phyloP scores from a whole-genome alignment of 2,797 vertebrate genomes.

The Remorina albescens region DNA sequence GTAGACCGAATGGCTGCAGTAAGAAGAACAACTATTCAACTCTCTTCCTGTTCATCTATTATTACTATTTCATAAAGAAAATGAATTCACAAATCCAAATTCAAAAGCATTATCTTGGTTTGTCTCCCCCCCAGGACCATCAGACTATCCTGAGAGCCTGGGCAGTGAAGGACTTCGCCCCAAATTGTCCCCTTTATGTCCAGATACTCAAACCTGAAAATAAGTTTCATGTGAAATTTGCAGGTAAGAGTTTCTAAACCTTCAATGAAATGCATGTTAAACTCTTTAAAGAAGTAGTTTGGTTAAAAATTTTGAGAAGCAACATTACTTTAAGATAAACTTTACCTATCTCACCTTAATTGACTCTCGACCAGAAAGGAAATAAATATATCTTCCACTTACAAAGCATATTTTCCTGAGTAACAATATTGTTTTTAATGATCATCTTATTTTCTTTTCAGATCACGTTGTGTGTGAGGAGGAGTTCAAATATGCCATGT shows the following conservation, averaged over 20 bases:
- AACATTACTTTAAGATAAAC: background rate
- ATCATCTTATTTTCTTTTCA: slow-evolving; percentile 62
- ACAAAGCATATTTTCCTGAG: background rate
- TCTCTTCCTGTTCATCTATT: background rate
- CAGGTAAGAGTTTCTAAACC: slow-evolving; percentile 80
- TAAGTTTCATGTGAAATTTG: slow-evolving; percentile 96
- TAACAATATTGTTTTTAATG: no score
- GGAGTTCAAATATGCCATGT: slow-evolving; percentile 94
- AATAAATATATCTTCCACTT: background rate
- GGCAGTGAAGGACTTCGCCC: slow-evolving; percentile 96
- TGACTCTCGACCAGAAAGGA: background rate
- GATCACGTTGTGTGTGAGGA: slow-evolving; percentile 96
- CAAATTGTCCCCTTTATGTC: slow-evolving; percentile 93
- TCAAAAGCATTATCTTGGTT: background rate
- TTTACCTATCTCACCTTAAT: background rate
- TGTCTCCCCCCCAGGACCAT: slow-evolving; percentile 86
- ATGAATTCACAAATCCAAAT: slow-evolving; percentile 10
- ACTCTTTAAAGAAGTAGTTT: background rate
- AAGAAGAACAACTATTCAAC: slow-evolving; percentile 60
- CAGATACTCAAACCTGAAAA: slow-evolving; percentile 97
- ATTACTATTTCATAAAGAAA: slow-evolving; percentile 14
- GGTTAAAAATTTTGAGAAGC: no score
- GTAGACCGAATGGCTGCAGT: slow-evolving; percentile 94
- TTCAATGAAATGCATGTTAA: background rate
- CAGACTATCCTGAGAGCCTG: slow-evolving; percentile 96